Base-by-base conservation (phyloP, 1,140 invertebrate genomes). In the Limonius californicus region DNA sequence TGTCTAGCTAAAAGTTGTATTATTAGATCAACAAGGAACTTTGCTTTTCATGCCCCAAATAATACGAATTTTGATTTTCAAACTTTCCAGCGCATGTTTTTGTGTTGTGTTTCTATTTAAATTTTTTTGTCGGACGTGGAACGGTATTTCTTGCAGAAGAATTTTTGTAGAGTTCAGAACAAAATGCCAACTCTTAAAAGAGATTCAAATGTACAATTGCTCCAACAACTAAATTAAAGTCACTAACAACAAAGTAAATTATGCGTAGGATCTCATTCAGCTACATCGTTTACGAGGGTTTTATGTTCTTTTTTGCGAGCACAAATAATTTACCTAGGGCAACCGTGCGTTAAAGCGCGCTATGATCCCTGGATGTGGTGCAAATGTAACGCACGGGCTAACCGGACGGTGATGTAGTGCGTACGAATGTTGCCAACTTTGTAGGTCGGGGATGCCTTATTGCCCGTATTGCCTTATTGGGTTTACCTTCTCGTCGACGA, bases 321-420 rank as follows among this genome's bases (percentile, higher is more conserved):
- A 54, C 57, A 57, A 60, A 67, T 65, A 64, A 65, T 67, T 64
- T 64, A 67, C 65, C 65, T 67, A n/a, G 54, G 35, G 45, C 59
- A 67, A 23, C 63, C 59, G 63, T 68, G 66, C 61, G 59, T 68
- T 65, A 68, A 67, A 65, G 16, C 66, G 58, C 45, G 57, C 62
- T 55, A 58, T 63, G 61, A 63, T 67, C 65, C 62, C 45, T 62
- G 61, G 57, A 58, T 55, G 54, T 53, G 55, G 65, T 67, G 65
- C 65, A 67, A 67, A 67, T 64, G 65, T 62, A 59, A 64, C 65
- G 62, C 61, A 50, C 43, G 53, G 54, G 54, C 61, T 63, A 66
- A 64, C 64, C 62, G 54, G 66, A 56, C 60, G 59, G 59, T 67
- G 66, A 67, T 67, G 62, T 63, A 67, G 56, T 45, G 56, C 56